Conservation (phyloP, 2,797 vertebrate genomes). For the Eupleurogrammus muticus region DNA sequence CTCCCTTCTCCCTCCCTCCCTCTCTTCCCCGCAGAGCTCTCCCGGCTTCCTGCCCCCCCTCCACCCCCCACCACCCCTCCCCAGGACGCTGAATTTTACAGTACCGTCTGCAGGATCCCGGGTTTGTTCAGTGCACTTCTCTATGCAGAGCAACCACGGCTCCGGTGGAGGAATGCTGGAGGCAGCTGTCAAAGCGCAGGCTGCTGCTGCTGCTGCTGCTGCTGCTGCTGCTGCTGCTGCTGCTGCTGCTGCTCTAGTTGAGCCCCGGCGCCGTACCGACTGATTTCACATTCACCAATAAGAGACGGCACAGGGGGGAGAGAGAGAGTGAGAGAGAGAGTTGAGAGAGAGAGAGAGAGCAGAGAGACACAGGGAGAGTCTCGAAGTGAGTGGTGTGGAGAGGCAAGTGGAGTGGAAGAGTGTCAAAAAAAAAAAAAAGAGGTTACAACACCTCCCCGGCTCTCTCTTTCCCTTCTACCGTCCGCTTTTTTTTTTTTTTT, state of each 20-base stretch:
- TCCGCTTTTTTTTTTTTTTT: conserved; percentile 31
- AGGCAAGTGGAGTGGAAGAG: conserved; percentile 78
- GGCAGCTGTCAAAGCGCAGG: conserved; percentile 80
- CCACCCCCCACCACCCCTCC: conserved; percentile 24
- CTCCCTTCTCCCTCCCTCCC: not conserved
- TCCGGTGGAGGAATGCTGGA: conserved; percentile 79
- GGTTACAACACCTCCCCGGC: conserved; percentile 75
- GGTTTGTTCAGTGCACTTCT: conserved; percentile 67
- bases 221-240: conserved; percentile 44
- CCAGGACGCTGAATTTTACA: conserved; percentile 75
- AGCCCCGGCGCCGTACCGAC: conserved; percentile 69
- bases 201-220: conserved; percentile 36
- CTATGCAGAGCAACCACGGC: conserved; percentile 72
- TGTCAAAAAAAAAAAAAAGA: conserved; percentile 79
- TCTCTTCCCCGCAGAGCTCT: not conserved
- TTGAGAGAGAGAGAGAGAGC: conserved; percentile 17
- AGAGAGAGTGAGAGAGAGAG: conserved; percentile 22
- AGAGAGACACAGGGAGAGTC: conserved; percentile 60
- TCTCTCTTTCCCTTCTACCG: conserved; percentile 52
- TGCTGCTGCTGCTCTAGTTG: conserved; percentile 72
- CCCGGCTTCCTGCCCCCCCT: no score
- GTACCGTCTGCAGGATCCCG: conserved; percentile 77
- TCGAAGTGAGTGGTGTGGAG: conserved; percentile 74
- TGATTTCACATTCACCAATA: conserved; percentile 80
- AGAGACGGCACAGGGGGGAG: conserved; percentile 64